Base-by-base conservation (phyloP, 1,140 invertebrate species). In the Eurosta solidaginis region DNA sequence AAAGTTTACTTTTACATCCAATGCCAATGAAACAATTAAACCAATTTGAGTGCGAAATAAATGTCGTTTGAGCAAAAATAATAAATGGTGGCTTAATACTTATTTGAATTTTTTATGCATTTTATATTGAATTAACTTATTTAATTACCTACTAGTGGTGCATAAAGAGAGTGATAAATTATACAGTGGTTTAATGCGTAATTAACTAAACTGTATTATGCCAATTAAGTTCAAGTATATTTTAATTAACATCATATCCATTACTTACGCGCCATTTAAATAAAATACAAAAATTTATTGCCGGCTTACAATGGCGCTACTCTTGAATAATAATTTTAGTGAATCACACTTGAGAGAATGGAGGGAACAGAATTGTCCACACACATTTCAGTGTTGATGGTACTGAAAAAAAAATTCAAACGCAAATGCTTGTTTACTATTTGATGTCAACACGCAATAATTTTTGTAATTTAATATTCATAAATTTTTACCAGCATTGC, bases 161-260 rank as follows among this genome's bases (percentile, higher is more conserved):
- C 59, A 33, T 68, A 68, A n/a, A n/a, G n/a, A n/a, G n/a, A n/a
- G n/a, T n/a, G 59, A 68, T 68, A 68, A 36, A 68, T 40, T 68
- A 17, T 40, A 68, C 59, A 22, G 59, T 68, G 59, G 59, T 40
- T 68, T 68, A 68, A 68, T 42, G 59, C 36, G 59, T 68, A 68
- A 68, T 68, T 68, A 68, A 68, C 59, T 68, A 68, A 68, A 68
- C 59, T 40, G 59, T 22, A 68, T 68, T 68, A 68, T 40, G 36
- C 59, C 59, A 68, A 68, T 68, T 68, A 68, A 68, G 59, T 68
- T 68, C 20, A 33, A 68, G 59, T 12, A 68, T 33, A 68, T 68
- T 68, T 68, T 68, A 68, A 68, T 68, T 68, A 68, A 68, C 59
- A 68, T 68, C 36, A 68, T 68, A 40, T 68, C 40, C 59, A 10